These are phyloP conservation scores for Ennomos fuscantarius DNA, from an alignment of 2,888 invertebrate genomes.

Conservation along the genomic window DNA sequence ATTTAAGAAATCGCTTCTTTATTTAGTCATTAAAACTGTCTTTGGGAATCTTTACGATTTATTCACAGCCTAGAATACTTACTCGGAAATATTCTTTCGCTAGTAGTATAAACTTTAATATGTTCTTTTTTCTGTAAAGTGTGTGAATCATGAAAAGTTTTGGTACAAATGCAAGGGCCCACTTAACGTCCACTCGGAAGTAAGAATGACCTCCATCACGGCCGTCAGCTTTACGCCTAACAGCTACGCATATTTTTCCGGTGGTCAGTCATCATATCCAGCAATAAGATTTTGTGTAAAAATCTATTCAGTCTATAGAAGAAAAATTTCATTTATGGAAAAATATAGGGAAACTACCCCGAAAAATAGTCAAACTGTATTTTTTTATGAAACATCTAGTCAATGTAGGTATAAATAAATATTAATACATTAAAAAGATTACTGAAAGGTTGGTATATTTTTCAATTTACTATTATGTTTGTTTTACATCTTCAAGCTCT, in stretches of 20 bases:
- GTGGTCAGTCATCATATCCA: conserved; percentile 22
- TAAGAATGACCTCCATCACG: conserved; percentile 52
- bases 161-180: conserved; percentile 39
- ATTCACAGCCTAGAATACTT: no score
- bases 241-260: conserved; percentile 29
- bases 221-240: conserved; percentile 52
- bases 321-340: no score
- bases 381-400: no score
- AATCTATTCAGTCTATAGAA: neutral
- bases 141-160: conserved; percentile 25
- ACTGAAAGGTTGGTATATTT: no score
- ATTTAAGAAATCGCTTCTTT: neutral
- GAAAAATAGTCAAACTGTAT: no score
- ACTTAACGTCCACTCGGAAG: conserved; percentile 56
- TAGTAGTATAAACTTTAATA: no score
- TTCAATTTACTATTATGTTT: no score
- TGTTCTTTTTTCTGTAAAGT: neutral
- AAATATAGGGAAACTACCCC: no score
- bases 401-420: no score
- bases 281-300: conserved; percentile 5
- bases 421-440: no score
- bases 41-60: neutral
- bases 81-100: no score
- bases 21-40: neutral
- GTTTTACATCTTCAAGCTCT: no score